These are phyloP conservation scores for Leucoraja ocellata DNA, from an alignment of 2,797 vertebrate species.

Conservation along the genomic window DNA sequence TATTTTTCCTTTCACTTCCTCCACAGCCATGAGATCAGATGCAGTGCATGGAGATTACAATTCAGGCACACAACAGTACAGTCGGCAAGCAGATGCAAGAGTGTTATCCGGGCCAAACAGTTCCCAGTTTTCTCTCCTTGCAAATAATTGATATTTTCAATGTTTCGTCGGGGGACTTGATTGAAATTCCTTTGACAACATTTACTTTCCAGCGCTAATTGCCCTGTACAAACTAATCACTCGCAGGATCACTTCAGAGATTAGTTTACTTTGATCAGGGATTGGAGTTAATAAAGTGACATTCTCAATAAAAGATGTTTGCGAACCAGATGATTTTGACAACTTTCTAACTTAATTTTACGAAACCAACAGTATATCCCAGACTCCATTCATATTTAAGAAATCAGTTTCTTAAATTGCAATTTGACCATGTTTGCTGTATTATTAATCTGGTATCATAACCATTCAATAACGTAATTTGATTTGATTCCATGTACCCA, in stretches of 20 bases:
- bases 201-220: not conserved
- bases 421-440: too few relatives aligned
- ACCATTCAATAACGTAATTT: not conserved
- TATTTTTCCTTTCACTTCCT: not conserved
- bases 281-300: not conserved
- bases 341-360: not conserved
- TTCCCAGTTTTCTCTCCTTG: not conserved
- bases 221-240: not conserved
- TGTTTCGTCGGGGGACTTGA: too few relatives aligned
- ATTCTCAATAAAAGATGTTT: not conserved
- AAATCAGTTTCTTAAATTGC: not conserved
- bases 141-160: not conserved
- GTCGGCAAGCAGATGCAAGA: not conserved
- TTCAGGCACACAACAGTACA: not conserved
- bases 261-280: not conserved
- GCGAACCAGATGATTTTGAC: not conserved
- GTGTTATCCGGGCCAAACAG: not conserved
- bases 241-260: not conserved
- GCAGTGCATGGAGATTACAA: not conserved
- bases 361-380: too few relatives aligned
- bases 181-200: not conserved
- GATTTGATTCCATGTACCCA: not conserved
- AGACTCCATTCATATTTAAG: not conserved
- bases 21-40: not conserved
- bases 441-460: not conserved